Conservation (phyloP, 2,113 vertebrate genomes). For the Alligator mississippiensis region DNA sequence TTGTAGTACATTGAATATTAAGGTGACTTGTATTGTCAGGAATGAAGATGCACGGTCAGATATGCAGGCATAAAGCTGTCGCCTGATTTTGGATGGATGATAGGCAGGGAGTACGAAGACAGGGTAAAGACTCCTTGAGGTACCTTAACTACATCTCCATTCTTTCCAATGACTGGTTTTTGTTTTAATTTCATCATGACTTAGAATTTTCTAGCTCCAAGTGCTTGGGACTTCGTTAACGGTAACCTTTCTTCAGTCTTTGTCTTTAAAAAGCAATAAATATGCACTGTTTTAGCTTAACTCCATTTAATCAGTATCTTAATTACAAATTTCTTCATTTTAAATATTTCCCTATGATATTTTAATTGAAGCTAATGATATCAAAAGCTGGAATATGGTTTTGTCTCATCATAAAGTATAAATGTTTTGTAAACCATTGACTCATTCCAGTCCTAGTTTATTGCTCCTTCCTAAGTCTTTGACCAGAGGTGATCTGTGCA, state of each 20-base stretch:
- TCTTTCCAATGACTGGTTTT: neutral
- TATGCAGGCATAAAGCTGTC: neutral
- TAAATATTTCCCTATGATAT: neutral
- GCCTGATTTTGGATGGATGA: neutral
- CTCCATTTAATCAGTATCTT: neutral
- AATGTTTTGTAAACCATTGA: neutral
- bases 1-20: neutral
- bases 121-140: neutral
- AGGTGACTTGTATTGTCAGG: neutral
- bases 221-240: neutral
- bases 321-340: neutral
- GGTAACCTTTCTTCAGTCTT: neutral
- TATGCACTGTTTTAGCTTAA: neutral
- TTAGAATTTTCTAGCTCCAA: neutral
- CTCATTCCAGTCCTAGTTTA: neutral
- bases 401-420: neutral
- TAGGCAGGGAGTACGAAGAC: neutral
- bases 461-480: neutral
- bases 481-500: neutral
- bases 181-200: neutral
- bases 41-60: neutral
- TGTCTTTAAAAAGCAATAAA: neutral
- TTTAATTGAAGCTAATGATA: neutral
- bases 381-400: neutral
- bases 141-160: neutral